Evolutionary conservation across 2,797 vertebrate genomes (phyloP).

Genomic region (Microctenopoma lineatum): DNA sequence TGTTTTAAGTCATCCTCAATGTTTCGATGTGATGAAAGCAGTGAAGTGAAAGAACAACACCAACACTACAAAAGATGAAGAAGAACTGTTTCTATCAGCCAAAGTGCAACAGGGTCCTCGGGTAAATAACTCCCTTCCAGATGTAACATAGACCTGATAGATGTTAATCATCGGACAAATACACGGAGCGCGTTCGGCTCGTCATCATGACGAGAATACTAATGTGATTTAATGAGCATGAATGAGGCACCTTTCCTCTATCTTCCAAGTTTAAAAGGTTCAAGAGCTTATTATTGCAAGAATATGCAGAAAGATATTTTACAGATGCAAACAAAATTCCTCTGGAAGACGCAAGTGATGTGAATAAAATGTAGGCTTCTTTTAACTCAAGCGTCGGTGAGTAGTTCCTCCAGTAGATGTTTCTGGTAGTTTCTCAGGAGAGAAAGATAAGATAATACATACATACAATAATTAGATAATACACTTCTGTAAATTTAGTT

Average conservation of each 20-base stretch:
- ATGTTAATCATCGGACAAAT: constrained; percentile 49
- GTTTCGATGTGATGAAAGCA: not conserved
- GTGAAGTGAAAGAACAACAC: not conserved
- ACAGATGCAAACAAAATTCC: not conserved
- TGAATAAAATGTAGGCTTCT: not conserved
- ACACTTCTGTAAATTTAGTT: not conserved
- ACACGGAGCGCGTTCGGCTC: constrained; percentile 24
- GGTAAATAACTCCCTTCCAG: constrained; percentile 40
- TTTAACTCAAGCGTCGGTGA: not conserved
- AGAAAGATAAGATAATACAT: too few species aligned
- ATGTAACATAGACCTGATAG: constrained; percentile 22
- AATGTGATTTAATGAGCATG: constrained; percentile 39
- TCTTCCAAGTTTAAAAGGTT: constrained; percentile 18
- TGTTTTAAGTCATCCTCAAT: not conserved
- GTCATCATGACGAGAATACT: constrained; percentile 21
- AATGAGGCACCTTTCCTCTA: constrained; percentile 6
- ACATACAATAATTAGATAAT: not conserved
- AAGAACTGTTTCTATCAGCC: constrained; percentile 15
- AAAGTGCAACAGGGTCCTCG: constrained; percentile 1
- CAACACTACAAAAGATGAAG: not conserved
- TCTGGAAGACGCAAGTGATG: not conserved
- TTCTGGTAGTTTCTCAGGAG: not conserved
- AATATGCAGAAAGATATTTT: constrained; percentile 18
- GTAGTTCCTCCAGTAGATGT: not conserved
- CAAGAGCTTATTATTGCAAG: constrained; percentile 30